phyloP scores from a whole-genome alignment of 2,797 vertebrate species.

The Myotis myotis region DNA sequence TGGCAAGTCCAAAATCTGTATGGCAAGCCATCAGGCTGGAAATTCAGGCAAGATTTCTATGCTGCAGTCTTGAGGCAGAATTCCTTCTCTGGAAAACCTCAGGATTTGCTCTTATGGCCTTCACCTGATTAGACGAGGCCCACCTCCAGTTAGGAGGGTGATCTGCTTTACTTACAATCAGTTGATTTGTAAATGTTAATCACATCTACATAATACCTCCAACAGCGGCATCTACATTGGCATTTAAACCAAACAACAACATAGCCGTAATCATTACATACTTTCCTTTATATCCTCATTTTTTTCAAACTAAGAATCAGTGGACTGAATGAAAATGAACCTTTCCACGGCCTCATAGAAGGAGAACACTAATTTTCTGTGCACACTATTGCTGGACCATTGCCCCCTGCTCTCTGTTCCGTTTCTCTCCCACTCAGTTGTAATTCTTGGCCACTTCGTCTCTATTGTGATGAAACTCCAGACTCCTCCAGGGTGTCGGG shows the following conservation, averaged over 20 bases:
- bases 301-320: not conserved
- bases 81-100: not conserved
- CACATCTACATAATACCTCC: not conserved
- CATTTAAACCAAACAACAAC: not conserved
- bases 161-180: not conserved
- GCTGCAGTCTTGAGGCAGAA: not conserved
- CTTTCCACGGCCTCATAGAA: not conserved
- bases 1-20: not conserved
- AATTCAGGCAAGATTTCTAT: not conserved
- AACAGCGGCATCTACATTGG: too few species aligned
- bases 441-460: not conserved
- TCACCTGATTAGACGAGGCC: not conserved
- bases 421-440: not conserved
- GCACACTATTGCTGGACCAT: too few species aligned
- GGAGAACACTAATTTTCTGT: not conserved
- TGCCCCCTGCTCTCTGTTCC: not conserved
- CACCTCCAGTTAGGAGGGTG: not conserved
- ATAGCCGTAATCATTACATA: not conserved
- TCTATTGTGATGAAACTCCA: not conserved
- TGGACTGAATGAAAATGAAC: not conserved
- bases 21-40: not conserved
- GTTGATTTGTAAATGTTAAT: not conserved
- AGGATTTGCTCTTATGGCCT: not conserved
- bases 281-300: not conserved
- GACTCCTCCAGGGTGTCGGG: not conserved